A percentile compares a stretch with the other conserved stretches of the same genome.
Evolutionary conservation across 2,797 vertebrate species (phyloP).

Genomic region (Microctenopoma stevenorrisi): DNA sequence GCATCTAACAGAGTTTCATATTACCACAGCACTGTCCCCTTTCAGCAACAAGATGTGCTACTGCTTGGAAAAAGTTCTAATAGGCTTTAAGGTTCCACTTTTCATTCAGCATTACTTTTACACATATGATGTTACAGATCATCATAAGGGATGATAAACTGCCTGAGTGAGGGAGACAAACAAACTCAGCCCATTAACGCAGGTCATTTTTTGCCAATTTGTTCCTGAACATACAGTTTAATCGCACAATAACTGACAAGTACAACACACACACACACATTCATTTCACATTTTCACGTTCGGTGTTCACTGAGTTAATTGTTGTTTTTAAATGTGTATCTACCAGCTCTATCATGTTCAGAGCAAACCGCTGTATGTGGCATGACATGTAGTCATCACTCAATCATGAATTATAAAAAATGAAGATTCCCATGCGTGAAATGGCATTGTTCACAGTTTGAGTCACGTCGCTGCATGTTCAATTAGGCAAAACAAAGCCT

Average conservation of each 20-base stretch:
- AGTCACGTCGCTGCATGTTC: conserved; percentile 86
- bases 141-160: conserved; percentile 3
- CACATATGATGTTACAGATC: conserved; percentile 1
- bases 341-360: conserved; percentile 30
- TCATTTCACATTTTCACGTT: conserved; percentile 1
- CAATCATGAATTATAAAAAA: conserved; percentile 79
- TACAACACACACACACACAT: conserved; percentile 4
- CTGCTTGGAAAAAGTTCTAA: conserved; percentile 18
- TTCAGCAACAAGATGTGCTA: conserved; percentile 50
- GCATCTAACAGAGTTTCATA: conserved; percentile 39
- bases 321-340: conserved; percentile 33
- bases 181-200: conserved; percentile 3
- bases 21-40: conserved; percentile 27
- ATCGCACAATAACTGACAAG: conserved; percentile 17
- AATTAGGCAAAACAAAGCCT: conserved; percentile 86
- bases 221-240: background rate
- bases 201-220: background rate
- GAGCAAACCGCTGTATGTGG: conserved; percentile 28
- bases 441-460: conserved; percentile 83
- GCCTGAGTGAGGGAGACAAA: conserved; percentile 6
- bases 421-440: conserved; percentile 71
- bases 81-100: conserved; percentile 23
- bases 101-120: conserved; percentile 12
- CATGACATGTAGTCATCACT: conserved; percentile 43
- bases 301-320: conserved; percentile 17